phyloP scores from a whole-genome alignment of 2,113 vertebrate species.

The Tetraodon nigroviridis region DNA sequence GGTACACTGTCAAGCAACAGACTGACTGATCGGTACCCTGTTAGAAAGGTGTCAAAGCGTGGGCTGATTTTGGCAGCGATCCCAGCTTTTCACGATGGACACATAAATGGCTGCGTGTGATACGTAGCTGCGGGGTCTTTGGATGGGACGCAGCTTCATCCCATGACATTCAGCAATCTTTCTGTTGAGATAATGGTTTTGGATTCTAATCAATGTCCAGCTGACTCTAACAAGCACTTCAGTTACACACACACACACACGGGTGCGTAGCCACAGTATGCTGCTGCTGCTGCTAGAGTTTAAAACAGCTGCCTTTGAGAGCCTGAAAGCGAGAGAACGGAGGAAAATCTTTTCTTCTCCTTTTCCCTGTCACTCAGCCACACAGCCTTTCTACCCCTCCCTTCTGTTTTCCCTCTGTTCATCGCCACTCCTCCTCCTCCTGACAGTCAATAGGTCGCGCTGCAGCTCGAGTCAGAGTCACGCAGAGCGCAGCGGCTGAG shows the following conservation, averaged over 20 bases:
- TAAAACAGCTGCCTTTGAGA: too few relatives aligned
- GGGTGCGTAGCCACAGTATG: too few relatives aligned
- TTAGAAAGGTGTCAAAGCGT: too few relatives aligned
- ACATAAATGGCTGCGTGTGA: too few relatives aligned
- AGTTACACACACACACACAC: slow-evolving; percentile 10
- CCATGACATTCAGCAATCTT: slow-evolving; percentile 22
- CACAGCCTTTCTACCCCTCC: slow-evolving; percentile 6
- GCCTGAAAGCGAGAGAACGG: too few relatives aligned
- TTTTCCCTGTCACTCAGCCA: slow-evolving; percentile 15
- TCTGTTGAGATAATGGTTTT: slow-evolving; percentile 47
- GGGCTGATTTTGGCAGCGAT: too few relatives aligned
- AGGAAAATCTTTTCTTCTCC: slow-evolving; percentile 24
- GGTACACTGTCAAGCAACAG: too few relatives aligned
- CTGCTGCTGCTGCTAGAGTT: too few relatives aligned
- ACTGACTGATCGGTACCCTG: too few relatives aligned
- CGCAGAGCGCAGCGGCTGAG: slow-evolving; percentile 37
- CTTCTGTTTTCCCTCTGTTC: slow-evolving; percentile 4
- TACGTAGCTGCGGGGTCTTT: too few relatives aligned
- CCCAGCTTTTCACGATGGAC: too few relatives aligned
- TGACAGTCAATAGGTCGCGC: slow-evolving; percentile 37
- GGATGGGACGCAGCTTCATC: background rate
- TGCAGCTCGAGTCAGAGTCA: slow-evolving; percentile 32
- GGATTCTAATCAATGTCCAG: slow-evolving; percentile 52
- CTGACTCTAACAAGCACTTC: slow-evolving; percentile 32
- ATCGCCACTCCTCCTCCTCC: background rate